These are phyloP conservation scores for Sphyrna mokarran DNA, from an alignment of 2,113 vertebrate species.

Conservation along the genomic window DNA sequence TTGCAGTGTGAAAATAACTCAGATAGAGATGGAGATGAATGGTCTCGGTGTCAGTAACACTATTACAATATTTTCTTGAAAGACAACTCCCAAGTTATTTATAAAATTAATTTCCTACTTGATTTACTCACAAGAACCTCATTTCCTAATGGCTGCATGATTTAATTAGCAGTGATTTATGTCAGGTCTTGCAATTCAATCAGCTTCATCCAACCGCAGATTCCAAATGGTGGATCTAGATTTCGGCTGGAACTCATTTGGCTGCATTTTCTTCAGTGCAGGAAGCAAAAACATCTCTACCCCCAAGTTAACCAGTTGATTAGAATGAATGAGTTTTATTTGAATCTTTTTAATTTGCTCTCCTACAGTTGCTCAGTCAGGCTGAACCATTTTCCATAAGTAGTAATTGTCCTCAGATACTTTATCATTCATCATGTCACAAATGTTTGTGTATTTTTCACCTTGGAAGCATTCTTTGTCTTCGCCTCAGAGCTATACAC, in stretches of 20 bases:
- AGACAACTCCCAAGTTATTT: background rate
- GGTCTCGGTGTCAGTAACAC: background rate
- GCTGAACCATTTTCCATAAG: too few relatives aligned
- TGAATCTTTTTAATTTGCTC: background rate
- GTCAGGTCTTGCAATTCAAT: background rate
- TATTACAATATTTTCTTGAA: background rate
- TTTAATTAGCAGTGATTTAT: background rate
- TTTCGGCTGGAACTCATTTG: slow-evolving; percentile 1
- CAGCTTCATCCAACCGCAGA: background rate
- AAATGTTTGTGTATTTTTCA: background rate
- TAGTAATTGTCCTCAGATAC: background rate
- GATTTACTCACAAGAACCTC: background rate
- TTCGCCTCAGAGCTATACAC: background rate
- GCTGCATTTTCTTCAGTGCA: background rate
- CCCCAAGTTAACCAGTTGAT: background rate
- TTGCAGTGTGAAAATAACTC: background rate
- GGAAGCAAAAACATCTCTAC: too few relatives aligned
- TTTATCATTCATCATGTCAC: background rate
- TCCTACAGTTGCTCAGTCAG: background rate
- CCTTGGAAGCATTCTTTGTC: background rate
- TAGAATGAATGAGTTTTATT: background rate
- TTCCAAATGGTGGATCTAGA: background rate
- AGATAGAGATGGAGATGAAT: background rate
- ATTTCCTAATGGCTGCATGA: background rate
- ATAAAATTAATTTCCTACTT: background rate